A percentile compares a stretch with the other conserved stretches of the same genome.
Conservation (phyloP, 2,888 invertebrate species). For the Pheosia tremula region DNA sequence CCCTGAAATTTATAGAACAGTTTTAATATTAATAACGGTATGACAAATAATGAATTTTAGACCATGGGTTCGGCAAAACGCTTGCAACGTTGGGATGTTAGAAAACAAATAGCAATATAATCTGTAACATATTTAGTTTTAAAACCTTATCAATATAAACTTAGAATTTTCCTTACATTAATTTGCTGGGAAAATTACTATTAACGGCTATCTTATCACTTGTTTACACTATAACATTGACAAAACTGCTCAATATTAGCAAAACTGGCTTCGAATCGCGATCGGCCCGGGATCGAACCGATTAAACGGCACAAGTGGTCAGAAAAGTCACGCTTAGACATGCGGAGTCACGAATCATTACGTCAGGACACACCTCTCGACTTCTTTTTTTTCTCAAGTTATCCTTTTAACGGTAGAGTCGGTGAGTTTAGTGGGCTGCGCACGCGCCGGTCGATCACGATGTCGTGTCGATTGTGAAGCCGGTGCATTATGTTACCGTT, state of each 20-base stretch:
- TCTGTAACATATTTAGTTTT: too few relatives aligned
- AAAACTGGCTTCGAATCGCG: conserved; percentile 1
- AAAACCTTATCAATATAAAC: too few relatives aligned
- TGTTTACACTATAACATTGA: background rate
- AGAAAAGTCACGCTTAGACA: conserved; percentile 52
- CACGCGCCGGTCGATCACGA: conserved; percentile 40
- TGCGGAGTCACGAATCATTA: conserved; percentile 55
- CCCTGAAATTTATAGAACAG: too few relatives aligned
- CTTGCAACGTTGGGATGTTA: too few relatives aligned
- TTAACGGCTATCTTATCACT: background rate
- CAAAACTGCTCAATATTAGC: background rate
- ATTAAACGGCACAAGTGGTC: conserved; percentile 48
- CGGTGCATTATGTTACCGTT: conserved; percentile 41
- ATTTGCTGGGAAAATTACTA: too few relatives aligned
- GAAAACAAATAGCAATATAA: too few relatives aligned
- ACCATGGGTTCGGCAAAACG: too few relatives aligned
- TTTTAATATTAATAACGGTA: too few relatives aligned
- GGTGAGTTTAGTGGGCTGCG: conserved; percentile 20
- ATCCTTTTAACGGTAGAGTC: conserved; percentile 45
- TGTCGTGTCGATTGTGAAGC: conserved; percentile 41
- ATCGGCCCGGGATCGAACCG: conserved; percentile 17
- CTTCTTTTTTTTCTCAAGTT: conserved; percentile 38
- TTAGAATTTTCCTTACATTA: too few relatives aligned
- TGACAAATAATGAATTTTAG: too few relatives aligned
- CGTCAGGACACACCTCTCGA: conserved; percentile 54